Evolutionary conservation across 1,140 invertebrate species (phyloP), one percentile per base, ranked within the genome.

Genomic region (Pseudachorutes palmiensis): DNA sequence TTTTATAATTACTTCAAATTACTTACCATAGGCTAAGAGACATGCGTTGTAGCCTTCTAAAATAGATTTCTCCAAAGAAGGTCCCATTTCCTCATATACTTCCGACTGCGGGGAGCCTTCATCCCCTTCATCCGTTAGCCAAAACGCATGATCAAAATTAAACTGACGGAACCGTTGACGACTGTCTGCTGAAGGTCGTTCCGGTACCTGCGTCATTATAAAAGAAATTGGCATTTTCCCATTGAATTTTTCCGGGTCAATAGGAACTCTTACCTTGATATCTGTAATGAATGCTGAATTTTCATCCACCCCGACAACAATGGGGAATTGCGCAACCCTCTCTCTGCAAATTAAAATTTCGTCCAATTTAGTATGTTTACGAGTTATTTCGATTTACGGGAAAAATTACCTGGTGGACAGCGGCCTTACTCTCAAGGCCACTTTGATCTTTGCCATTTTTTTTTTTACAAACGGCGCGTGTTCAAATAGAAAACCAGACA

Each of bases 21-120:
- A 58, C 77, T 89, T 88, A n/a, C 88, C 88, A 74, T 90, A 90
- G 3, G 88, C 87, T 71, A 90, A 80, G 26, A 87, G 80, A 75
- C 85, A 87, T 12, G 83, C 81, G 71, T 86, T 85, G 64, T 81
- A 82, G 0, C 85, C 82, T 1, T 78, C 77, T 55, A 81, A 80
- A 31, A 85, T 74, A 19, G 80, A 80, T 45, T 81, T 76, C 48
- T 87, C 76, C 2, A 89, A 82, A 59, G 85, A 81, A n/a, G 78
- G 76, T 24, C 87, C 88, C 57, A 90, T 78, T 22, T 80, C 81
- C 41, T 83, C 75, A 74, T 87, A 90, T 48, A 90, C 80, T 60
- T 69, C 66, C 12, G 69, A 45, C 30, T 71, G 67, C 0, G 31
- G 67, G 74, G 74, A 65, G 75, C 75, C 67, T 16, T 66, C 33